phyloP scores from a whole-genome alignment of 2,113 vertebrate species.

The Leptodactylus fuscus region DNA sequence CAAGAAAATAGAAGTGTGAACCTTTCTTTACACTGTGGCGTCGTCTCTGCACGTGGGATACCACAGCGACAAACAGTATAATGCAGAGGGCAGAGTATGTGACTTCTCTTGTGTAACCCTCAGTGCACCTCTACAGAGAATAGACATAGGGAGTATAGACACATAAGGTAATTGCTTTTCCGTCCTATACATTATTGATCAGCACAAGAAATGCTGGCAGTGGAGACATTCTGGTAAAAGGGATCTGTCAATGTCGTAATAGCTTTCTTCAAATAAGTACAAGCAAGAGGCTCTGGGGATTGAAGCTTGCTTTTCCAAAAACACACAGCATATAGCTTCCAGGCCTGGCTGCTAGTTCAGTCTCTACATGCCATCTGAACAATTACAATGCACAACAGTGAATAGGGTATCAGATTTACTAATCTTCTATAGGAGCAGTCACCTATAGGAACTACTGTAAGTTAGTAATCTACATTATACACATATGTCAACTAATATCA shows the following conservation, averaged over 20 bases:
- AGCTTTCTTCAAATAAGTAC: background rate
- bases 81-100: too few species aligned
- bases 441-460: too few species aligned
- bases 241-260: slow-evolving; percentile 47
- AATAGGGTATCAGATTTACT: background rate
- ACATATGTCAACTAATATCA: background rate
- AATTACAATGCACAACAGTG: background rate
- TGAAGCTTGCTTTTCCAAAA: slow-evolving; percentile 4
- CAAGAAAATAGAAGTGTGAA: background rate
- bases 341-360: background rate
- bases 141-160: background rate
- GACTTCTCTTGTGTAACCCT: background rate
- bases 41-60: too few species aligned
- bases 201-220: slow-evolving; percentile 50
- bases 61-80: too few species aligned
- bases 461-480: too few species aligned
- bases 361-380: slow-evolving; percentile 4
- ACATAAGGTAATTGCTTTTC: slow-evolving; percentile 50
- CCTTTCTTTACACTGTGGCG: background rate
- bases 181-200: slow-evolving; percentile 56
- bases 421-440: too few species aligned
- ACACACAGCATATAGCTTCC: background rate
- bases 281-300: background rate
- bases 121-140: slow-evolving; percentile 21
- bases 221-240: slow-evolving; percentile 53